Percentiles rank a stretch among this genome's conserved stretches.
phyloP scores from a whole-genome alignment of 2,888 invertebrate genomes.

The Tubulanus polymorphus region DNA sequence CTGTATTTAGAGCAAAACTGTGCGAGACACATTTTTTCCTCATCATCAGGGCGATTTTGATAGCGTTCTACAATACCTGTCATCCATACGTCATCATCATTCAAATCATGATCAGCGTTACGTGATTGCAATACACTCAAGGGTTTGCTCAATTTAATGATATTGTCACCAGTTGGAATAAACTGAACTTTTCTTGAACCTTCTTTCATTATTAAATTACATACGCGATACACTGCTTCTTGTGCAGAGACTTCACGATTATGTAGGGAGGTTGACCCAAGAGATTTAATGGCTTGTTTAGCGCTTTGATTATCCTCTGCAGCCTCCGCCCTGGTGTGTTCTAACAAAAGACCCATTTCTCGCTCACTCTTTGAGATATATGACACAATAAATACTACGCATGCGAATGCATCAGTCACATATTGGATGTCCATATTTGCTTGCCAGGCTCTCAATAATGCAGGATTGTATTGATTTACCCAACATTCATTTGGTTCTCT shows the following conservation, averaged over 20 bases:
- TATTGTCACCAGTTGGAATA: conserved; percentile 15
- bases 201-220: conserved; percentile 12
- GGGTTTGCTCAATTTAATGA: conserved; percentile 11
- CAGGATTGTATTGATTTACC: conserved; percentile 15
- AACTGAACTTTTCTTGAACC: conserved; percentile 12
- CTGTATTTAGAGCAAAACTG: conserved; percentile 13
- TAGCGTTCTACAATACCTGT: conserved; percentile 12
- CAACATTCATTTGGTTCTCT: conserved; percentile 5
- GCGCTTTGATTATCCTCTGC: conserved; percentile 14
- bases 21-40: conserved; percentile 5
- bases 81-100: conserved; percentile 17
- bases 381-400: conserved; percentile 26
- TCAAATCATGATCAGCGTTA: background rate
- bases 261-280: conserved; percentile 14
- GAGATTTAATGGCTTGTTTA: conserved; percentile 10
- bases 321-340: conserved; percentile 13
- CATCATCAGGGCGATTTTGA: background rate
- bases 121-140: conserved; percentile 5
- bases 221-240: conserved; percentile 17
- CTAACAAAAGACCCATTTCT: conserved; percentile 13
- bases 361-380: conserved; percentile 25
- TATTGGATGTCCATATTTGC: conserved; percentile 21
- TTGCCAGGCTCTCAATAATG: conserved; percentile 12
- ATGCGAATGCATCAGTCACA: conserved; percentile 19
- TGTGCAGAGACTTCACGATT: conserved; percentile 16